Base-by-base conservation (phyloP, 2,797 vertebrate species). In the Hozukius guyotensis region DNA sequence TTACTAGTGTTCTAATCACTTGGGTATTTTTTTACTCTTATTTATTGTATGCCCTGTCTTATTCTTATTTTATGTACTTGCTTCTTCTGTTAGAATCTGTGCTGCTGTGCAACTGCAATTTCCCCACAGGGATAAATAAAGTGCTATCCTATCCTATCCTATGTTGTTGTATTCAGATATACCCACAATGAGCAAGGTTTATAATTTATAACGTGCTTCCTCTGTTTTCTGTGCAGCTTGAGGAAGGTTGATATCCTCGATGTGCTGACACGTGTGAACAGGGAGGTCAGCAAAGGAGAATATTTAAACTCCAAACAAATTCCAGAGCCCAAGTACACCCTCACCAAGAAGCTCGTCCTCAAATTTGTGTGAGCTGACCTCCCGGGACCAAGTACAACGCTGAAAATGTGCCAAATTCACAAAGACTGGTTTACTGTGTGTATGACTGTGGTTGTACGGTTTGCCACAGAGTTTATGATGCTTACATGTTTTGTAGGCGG, bases 181-280 rank as follows among this genome's bases (percentile, higher is more conserved):
- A 42, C 14, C 38, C n/a, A 36, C 20, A 71, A 22, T 4, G 11
- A 55, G 24, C 6, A 13, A 20, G 1, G 60, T 68, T 25, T 42
- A 1, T 46, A 1, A 42, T 10, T 42, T 68, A 1, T 18, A 29
- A 32, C 25, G 0, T 49, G 14, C 59, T 65, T 75, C 5, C 14
- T 1, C 10, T 85, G 20, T 85, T 75, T 81, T 75, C 12, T 78
- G 12, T 85, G 67, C 95, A 98, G 97, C 53, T 27, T 73, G 0
- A 78, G 88, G 20, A 87, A 77, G 0, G 95, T 96, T 0, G 96
- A 96, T 59, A 90, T 98, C 20, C 95, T 96, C 24, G 87, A 87
- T 61, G 96, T 97, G 77, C 92, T 98, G 89, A 97, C 96, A 1
- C 93, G 92, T 0, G 97, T 98, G 70, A 98, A 98, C 93, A 75